Percentiles rank a stretch among this genome's conserved stretches.
These are phyloP conservation scores for Tympanoctomys barrerae DNA, from an alignment of 2,797 vertebrate genomes.

Conservation along the genomic window DNA sequence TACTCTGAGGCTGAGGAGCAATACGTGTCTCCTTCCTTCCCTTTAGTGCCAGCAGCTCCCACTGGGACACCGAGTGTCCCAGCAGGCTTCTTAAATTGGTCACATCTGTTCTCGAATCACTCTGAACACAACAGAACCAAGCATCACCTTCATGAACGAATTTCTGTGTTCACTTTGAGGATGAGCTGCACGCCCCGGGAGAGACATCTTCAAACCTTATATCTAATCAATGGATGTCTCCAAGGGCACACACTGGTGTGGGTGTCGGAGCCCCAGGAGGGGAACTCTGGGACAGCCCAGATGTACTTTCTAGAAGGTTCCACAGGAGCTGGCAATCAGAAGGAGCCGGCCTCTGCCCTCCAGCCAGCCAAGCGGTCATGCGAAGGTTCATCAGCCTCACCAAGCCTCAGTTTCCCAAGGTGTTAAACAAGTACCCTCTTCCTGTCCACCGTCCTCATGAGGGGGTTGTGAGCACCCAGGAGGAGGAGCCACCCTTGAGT, in stretches of 20 bases:
- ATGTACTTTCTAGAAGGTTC: not conserved
- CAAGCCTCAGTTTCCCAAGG: not conserved
- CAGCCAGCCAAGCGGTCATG: not conserved
- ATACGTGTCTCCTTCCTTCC: accelerated
- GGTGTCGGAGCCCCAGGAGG: not conserved
- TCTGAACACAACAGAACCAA: not conserved
- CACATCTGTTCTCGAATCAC: not conserved
- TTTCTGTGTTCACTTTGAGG: not conserved
- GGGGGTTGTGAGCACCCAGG: not conserved
- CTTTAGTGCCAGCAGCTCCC: not conserved
- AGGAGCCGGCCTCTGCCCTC: not conserved
- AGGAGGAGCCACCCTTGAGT: not conserved
- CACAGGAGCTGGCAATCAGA: accelerated
- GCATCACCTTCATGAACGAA: accelerated
- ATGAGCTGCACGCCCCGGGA: not conserved
- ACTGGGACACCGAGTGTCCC: accelerated
- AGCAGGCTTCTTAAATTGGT: not conserved
- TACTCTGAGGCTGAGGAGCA: accelerated
- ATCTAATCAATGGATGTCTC: not conserved
- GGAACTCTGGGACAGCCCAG: accelerated
- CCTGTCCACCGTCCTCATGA: not conserved
- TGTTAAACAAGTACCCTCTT: not conserved
- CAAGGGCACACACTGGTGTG: accelerated
- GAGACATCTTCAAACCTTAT: accelerated
- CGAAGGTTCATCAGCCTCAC: not conserved